Base-by-base conservation (phyloP, 2,797 vertebrate species). In the Ceryle rudis region DNA sequence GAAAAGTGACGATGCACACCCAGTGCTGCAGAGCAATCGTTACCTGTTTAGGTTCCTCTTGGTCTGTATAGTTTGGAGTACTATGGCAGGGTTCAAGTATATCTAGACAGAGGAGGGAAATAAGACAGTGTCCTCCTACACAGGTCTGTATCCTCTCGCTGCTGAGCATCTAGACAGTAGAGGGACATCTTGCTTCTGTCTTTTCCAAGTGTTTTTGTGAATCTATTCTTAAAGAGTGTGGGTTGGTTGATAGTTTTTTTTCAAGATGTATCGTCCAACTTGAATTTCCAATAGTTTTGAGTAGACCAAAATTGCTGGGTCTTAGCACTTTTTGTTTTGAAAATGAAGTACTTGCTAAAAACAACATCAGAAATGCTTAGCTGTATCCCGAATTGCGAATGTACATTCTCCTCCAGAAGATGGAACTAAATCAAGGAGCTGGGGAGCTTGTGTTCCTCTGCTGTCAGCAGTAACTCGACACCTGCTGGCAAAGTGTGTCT, bases 401-500 rank as follows among this genome's bases (percentile, higher is more conserved):
- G 9, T 83, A 64, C 14, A 3, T 89, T 94, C 49, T 92, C 14
- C 19, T 70, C 19, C 37, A 92, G 58, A 84, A 86, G 35, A 54
- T 21, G 20, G 72, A 93, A 95, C 54, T 88, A 66, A 81, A 86
- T 72, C 39, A 60, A 54, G 67, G 54, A 83, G 42, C 58, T 2
- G 5, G 20, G 42, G 51, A 81, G 41, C 67, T 79, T 65, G 31
- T 86, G 46, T 92, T 93, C 47, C 33, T 80, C 47, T 89, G 55
- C 90, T 93, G 73, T 89, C 77, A 90, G 54, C 77, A 62, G 23
- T 79, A 84, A 87, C 42, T 75, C 88, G 66, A 94, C 94, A 81
- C 73, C 15, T 79, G 33, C 67, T 97, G 95, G 81, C 78, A 87
- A 31, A 93, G 33, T 7, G 6, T 79, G 22, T 86, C 12, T 89